phyloP scores from a whole-genome alignment of 2,888 invertebrate genomes.

The Pilophorus perplexus region DNA sequence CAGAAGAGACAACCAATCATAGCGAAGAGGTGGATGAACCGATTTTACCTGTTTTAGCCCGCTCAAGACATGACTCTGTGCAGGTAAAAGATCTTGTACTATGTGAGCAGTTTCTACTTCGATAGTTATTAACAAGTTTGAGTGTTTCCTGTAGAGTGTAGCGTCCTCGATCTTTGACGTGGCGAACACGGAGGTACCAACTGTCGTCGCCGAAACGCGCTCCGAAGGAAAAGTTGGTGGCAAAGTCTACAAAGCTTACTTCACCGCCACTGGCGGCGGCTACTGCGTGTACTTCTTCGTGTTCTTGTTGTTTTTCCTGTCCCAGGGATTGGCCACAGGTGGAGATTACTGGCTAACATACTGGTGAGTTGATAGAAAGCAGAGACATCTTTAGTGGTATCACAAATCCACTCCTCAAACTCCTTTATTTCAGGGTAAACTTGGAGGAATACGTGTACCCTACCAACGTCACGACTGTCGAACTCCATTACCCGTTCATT shows the following conservation, averaged over 20 bases:
- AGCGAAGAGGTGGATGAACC: background rate
- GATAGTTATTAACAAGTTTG: too few relatives aligned
- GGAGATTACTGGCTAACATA: slow-evolving; percentile 70
- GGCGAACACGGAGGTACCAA: slow-evolving; percentile 43
- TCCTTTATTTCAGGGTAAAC: slow-evolving; percentile 61
- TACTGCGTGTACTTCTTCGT: slow-evolving; percentile 61
- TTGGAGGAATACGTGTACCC: slow-evolving; percentile 46
- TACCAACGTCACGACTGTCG: background rate
- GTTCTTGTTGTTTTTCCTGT: slow-evolving; percentile 60
- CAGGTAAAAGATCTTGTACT: too few relatives aligned
- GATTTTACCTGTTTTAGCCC: background rate
- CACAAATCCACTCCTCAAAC: background rate
- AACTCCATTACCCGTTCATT: slow-evolving; percentile 6
- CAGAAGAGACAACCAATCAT: background rate
- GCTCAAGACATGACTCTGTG: slow-evolving; percentile 13
- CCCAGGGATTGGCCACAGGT: slow-evolving; percentile 61
- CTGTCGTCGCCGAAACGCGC: slow-evolving; percentile 58
- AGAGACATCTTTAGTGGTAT: slow-evolving; percentile 45
- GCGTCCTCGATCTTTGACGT: slow-evolving; percentile 48
- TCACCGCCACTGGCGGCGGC: slow-evolving; percentile 66
- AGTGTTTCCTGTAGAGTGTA: slow-evolving; percentile 48
- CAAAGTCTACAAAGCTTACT: slow-evolving; percentile 65
- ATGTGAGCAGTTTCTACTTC: too few relatives aligned
- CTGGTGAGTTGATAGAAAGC: too few relatives aligned
- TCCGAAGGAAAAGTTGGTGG: slow-evolving; percentile 64